phyloP scores from a whole-genome alignment of 2,797 vertebrate species.

The Lagocephalus sceleratus region DNA sequence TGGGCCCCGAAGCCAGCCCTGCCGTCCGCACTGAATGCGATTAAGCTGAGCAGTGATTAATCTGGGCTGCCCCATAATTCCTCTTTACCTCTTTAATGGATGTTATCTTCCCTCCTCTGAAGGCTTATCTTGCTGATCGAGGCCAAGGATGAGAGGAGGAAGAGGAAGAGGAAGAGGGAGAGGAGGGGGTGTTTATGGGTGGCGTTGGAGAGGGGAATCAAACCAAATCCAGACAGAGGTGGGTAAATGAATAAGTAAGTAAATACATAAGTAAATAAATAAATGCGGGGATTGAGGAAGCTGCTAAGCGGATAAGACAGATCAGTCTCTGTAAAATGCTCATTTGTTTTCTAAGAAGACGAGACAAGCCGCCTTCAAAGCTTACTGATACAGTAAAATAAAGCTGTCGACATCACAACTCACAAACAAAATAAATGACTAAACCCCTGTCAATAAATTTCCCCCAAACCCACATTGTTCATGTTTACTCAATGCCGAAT shows the following conservation, averaged over 20 bases:
- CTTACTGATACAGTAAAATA: constrained; percentile 59
- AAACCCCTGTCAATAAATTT: constrained; percentile 62
- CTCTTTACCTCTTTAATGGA: constrained; percentile 80
- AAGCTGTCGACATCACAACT: constrained; percentile 63
- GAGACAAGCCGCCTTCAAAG: constrained; percentile 68
- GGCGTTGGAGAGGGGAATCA: constrained; percentile 30
- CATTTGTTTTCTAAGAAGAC: constrained; percentile 77
- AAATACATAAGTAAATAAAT: constrained; percentile 74
- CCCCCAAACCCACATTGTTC: constrained; percentile 15
- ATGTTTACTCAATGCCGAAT: background rate
- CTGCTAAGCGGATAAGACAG: constrained; percentile 75
- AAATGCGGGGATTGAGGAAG: constrained; percentile 63
- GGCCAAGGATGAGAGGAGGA: constrained; percentile 60
- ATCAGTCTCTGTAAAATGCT: constrained; percentile 77
- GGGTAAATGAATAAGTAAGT: constrained; percentile 67
- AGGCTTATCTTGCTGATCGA: constrained; percentile 79
- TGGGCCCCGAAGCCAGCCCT: constrained; percentile 63
- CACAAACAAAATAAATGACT: constrained; percentile 65
- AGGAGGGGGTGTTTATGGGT: constrained; percentile 22
- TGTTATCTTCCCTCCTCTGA: constrained; percentile 78
- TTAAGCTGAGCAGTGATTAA: constrained; percentile 78
- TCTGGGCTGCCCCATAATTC: constrained; percentile 78
- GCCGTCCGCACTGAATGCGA: constrained; percentile 68
- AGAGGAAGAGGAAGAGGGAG: constrained; percentile 9
- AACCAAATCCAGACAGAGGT: constrained; percentile 69